Conservation (phyloP, 2,888 invertebrate species). For the Dromius quadrimaculatus region DNA sequence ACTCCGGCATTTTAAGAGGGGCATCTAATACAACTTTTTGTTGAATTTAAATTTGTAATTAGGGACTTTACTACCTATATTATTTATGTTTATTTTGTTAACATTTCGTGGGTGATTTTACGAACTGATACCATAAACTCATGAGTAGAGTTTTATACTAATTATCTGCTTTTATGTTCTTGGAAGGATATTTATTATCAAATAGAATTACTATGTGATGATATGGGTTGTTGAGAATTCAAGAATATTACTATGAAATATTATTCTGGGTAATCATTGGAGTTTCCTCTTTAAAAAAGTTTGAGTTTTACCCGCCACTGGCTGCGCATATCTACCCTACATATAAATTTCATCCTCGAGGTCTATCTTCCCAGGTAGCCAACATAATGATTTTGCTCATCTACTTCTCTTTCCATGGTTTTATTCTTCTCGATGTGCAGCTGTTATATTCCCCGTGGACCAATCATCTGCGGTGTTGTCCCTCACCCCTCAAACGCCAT, state of each 20-base stretch:
- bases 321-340: background rate
- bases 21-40: no score
- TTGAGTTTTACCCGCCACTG: background rate
- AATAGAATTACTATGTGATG: slow-evolving; percentile 28
- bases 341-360: background rate
- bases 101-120: no score
- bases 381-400: slow-evolving; percentile 60
- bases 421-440: slow-evolving; percentile 62
- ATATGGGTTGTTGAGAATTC: slow-evolving; percentile 2
- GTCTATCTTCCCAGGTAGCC: slow-evolving; percentile 54
- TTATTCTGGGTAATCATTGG: no score
- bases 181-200: slow-evolving; percentile 15
- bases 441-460: slow-evolving; percentile 66
- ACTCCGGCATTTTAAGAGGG: no score
- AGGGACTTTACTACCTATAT: no score
- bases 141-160: slow-evolving; percentile 19
- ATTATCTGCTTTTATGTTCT: slow-evolving; percentile 23
- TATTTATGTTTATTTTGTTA: no score
- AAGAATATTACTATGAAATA: no score
- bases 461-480: slow-evolving; percentile 61
- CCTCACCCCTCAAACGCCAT: slow-evolving; percentile 62
- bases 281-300: background rate
- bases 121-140: no score
- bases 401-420: background rate
- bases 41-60: no score